These are phyloP conservation scores for Proctacanthus coquilletti DNA, from an alignment of 1,140 invertebrate species.

Conservation along the genomic window DNA sequence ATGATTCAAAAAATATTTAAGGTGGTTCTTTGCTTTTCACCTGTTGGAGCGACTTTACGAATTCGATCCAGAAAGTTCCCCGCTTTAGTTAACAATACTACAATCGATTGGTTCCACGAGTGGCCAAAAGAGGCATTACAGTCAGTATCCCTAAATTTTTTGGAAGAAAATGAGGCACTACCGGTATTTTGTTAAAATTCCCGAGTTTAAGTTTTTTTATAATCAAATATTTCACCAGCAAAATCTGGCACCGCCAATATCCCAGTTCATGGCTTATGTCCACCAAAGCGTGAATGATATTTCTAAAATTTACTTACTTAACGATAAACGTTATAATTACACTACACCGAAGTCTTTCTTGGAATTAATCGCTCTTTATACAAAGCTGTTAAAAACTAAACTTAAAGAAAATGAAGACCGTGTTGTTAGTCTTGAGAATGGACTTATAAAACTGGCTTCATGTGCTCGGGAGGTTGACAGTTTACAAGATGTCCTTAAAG, in stretches of 20 bases:
- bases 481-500: conserved; percentile 54
- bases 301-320: conserved; percentile 63
- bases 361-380: conserved; percentile 82
- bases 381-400: conserved; percentile 64
- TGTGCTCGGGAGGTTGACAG: conserved; percentile 62
- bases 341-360: conserved; percentile 92
- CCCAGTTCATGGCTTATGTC: conserved; percentile 80
- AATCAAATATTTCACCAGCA: conserved; percentile 28
- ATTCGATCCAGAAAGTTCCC: conserved; percentile 83
- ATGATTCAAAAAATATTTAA: conserved; percentile 9
- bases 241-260: conserved; percentile 45
- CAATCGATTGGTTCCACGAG: conserved; percentile 92
- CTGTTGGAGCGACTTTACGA: conserved; percentile 71
- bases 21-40: conserved; percentile 83
- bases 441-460: conserved; percentile 69
- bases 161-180: conserved; percentile 56
- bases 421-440: conserved; percentile 71
- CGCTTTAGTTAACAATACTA: conserved; percentile 82
- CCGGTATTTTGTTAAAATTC: conserved; percentile 32
- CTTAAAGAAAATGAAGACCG: conserved; percentile 59
- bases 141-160: conserved; percentile 73
- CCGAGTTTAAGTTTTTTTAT: no score
- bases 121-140: conserved; percentile 85
- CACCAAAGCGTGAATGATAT: conserved; percentile 79
- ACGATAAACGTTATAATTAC: conserved; percentile 88